phyloP scores from a whole-genome alignment of 2,797 vertebrate genomes.

The Labeo calbasu region DNA sequence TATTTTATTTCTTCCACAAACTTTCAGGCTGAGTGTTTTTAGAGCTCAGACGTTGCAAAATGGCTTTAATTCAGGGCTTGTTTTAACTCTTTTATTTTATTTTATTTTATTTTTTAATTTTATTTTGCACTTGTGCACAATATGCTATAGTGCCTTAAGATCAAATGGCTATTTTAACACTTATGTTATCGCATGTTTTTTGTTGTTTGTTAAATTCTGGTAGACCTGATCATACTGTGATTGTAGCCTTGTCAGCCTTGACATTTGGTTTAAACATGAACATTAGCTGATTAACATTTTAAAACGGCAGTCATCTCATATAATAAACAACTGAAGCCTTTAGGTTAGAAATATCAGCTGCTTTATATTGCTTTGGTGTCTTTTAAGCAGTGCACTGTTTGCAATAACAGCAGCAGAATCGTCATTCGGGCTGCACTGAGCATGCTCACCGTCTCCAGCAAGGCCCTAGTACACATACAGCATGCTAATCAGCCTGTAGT shows the following conservation, averaged over 20 bases:
- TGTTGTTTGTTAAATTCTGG: background rate
- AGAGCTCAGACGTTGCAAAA: too few relatives aligned
- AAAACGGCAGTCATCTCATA: background rate
- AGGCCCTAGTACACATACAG: slow-evolving; percentile 59
- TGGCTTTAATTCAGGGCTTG: too few relatives aligned
- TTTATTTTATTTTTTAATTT: background rate
- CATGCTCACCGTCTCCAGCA: slow-evolving; percentile 69
- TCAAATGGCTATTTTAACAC: background rate
- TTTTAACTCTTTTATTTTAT: too few relatives aligned
- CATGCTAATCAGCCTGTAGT: slow-evolving; percentile 61
- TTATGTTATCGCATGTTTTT: background rate
- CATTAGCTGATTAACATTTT: background rate
- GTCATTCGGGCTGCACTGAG: slow-evolving; percentile 71
- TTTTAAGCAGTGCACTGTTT: slow-evolving; percentile 54
- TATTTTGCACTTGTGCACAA: background rate
- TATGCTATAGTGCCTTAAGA: background rate
- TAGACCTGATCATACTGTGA: background rate
- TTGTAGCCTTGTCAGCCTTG: background rate
- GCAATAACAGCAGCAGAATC: slow-evolving; percentile 65
- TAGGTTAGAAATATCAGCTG: background rate
- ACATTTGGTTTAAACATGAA: background rate
- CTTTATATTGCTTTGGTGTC: slow-evolving; percentile 33
- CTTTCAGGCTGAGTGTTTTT: too few relatives aligned
- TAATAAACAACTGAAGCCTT: background rate
- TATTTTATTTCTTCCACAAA: too few relatives aligned